Base-by-base conservation (phyloP, 1,140 invertebrate species). In the Platorchestia sp. region DNA sequence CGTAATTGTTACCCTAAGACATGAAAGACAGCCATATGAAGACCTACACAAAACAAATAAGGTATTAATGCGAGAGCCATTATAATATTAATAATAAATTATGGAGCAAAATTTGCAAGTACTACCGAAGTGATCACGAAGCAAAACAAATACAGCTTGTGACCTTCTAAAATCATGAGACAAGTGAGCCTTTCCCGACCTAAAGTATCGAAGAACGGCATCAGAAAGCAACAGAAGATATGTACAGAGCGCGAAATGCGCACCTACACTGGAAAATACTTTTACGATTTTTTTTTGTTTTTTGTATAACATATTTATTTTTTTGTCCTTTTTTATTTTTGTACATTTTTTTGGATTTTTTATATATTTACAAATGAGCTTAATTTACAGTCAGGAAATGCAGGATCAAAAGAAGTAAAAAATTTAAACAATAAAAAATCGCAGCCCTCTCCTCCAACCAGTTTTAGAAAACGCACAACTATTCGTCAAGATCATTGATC, bases 61-160 rank as follows among this genome's bases (percentile, higher is more conserved):
- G 42, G 36, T 89, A 89, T 10, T 51, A 51, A 51, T 51, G 59
- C 7, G 59, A 75, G 59, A 22, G 36, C 27, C 59, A 36, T 75
- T 75, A 75, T 27, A 75, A 75, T 75, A 75, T 22, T 75, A 75
- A 75, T 75, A 75, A 75, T 75, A 75, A 75, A 75, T 75, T 75
- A 75, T 75, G 10, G 59, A 36, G 59, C 59, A 42, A 89, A 89
- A 19, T 44, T 89, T 42, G 0, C 87, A 6, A 5, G 10, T 27
- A 89, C 36, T 89, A 75, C 36, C 42, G 41, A 89, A 27, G 41
- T 41, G 41, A 36, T 41, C 87, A 89, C 43, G 14, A 42, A 89
- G 87, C 87, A 89, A 89, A 89, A 89, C 87, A 89, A 89, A 89
- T 89, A 89, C 43, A 89, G 87, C 87, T 89, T 89, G 87, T 89